A percentile compares a stretch with the other conserved stretches of the same genome.
These are phyloP conservation scores for Rhinolophus ferrumequinum DNA, from an alignment of 2,113 vertebrate species.

Conservation along the genomic window DNA sequence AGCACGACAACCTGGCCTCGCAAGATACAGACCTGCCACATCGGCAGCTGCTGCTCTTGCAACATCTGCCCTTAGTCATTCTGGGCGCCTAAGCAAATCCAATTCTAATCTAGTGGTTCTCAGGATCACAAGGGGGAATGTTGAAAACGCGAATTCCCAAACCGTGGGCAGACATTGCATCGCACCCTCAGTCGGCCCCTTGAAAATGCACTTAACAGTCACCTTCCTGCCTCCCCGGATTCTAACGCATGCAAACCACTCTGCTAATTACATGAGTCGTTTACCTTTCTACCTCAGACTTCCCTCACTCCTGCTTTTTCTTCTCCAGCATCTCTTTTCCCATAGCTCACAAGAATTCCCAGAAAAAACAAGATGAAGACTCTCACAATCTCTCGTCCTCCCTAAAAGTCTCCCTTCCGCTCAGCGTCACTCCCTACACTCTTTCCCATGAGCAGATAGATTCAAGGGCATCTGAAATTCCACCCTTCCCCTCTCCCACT, in stretches of 20 bases:
- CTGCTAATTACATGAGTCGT: background rate
- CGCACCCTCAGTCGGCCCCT: background rate
- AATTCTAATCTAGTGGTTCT: background rate
- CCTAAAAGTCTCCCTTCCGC: background rate
- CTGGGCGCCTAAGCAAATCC: background rate
- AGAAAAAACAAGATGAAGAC: background rate
- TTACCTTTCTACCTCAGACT: background rate
- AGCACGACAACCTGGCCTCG: background rate
- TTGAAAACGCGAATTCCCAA: background rate
- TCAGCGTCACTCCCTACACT: background rate
- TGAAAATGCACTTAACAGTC: background rate
- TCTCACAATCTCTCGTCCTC: background rate
- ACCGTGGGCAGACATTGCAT: rapidly evolving
- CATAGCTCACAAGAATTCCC: background rate
- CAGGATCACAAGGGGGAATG: background rate
- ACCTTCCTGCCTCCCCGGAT: background rate
- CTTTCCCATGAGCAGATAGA: conserved; percentile 9
- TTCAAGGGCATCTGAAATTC: background rate
- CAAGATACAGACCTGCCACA: background rate
- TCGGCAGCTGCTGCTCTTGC: background rate
- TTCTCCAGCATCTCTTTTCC: background rate
- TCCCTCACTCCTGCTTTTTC: background rate
- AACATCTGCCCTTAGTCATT: background rate
- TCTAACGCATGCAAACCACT: background rate
- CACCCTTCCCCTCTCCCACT: background rate